Evolutionary conservation across 2,113 vertebrate genomes (phyloP).

Genomic region (Microtus ochrogaster): DNA sequence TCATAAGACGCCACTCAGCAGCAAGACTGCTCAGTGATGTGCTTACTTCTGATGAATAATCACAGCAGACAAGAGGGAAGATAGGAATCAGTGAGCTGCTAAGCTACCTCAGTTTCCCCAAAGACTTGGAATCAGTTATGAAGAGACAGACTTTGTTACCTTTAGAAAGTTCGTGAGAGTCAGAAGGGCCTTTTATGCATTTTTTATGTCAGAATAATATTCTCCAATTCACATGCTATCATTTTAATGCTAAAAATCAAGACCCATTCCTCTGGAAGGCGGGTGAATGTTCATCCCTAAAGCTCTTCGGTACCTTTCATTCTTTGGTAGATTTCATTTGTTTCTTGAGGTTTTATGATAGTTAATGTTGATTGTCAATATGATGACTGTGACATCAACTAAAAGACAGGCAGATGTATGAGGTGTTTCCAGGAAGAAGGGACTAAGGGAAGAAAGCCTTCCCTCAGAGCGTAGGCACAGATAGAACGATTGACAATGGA

Average conservation of each 20-base stretch:
- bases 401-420: neutral
- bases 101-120: neutral
- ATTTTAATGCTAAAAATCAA: conserved; percentile 1
- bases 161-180: neutral
- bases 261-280: neutral
- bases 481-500: too few species aligned
- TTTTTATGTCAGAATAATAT: neutral
- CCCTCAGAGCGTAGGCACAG: neutral
- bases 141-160: neutral
- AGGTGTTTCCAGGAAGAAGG: neutral
- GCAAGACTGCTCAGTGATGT: neutral
- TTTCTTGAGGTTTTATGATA: neutral
- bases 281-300: neutral
- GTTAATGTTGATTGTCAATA: neutral
- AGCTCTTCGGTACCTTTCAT: neutral
- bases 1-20: neutral
- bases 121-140: neutral
- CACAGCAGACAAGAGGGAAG: neutral
- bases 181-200: neutral
- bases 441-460: neutral
- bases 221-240: neutral
- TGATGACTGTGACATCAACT: neutral
- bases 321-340: neutral
- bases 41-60: neutral
- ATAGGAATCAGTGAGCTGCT: neutral